phyloP scores from a whole-genome alignment of 53 echinoderm and acorn worm species.

The Actinopyga echinites region DNA sequence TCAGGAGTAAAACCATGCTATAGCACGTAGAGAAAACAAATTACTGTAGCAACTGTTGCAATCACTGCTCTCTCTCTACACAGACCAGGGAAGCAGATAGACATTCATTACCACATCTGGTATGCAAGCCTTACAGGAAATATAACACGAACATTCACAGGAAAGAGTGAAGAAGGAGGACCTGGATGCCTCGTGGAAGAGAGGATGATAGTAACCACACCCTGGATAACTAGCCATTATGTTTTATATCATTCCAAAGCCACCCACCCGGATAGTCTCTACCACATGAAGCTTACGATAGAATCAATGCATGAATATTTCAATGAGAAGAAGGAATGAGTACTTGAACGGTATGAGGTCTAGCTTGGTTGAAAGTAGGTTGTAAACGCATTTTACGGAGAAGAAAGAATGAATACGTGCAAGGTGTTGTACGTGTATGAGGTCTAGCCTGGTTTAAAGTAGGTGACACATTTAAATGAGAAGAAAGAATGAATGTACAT shows the following conservation, averaged over 20 bases:
- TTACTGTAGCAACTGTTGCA: neutral
- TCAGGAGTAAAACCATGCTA: no score
- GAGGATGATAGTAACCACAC: neutral
- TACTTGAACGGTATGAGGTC: no score
- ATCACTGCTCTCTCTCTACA: neutral
- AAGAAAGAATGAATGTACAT: no score
- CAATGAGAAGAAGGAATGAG: slow-evolving; percentile 15
- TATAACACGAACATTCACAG: slow-evolving; percentile 1
- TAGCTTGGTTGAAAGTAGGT: no score
- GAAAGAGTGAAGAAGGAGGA: slow-evolving; percentile 30
- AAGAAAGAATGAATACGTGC: no score
- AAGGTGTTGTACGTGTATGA: no score
- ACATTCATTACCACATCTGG: slow-evolving; percentile 20
- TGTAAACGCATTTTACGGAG: no score
- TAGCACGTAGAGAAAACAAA: no score
- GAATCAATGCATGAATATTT: slow-evolving; percentile 37
- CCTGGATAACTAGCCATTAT: slow-evolving; percentile 18
- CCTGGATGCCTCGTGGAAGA: slow-evolving; percentile 29
- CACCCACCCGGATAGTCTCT: slow-evolving; percentile 13
- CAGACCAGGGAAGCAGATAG: slow-evolving; percentile 22
- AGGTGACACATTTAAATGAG: no score
- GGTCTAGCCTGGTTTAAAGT: no score
- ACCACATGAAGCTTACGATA: slow-evolving; percentile 32
- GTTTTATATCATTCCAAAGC: slow-evolving; percentile 11
- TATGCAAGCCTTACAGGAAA: slow-evolving; percentile 21